phyloP scores from a whole-genome alignment of 2,888 invertebrate genomes.

The Ornithoptera priamus region DNA sequence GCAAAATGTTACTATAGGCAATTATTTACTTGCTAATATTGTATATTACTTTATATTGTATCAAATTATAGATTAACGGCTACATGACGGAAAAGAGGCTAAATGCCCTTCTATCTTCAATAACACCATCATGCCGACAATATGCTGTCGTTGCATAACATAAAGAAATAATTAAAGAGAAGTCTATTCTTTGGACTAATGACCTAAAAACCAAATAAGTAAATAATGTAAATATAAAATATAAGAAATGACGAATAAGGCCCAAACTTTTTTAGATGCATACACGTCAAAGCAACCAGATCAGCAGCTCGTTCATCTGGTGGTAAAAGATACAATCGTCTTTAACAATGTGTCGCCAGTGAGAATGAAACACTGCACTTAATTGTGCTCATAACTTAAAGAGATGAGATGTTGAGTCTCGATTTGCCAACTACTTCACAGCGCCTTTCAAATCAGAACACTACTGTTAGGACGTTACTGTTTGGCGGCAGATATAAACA shows the following conservation, averaged over 20 bases:
- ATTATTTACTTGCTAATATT: not conserved
- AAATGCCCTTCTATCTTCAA: not conserved
- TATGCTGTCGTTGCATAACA: not conserved
- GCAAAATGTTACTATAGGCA: not conserved
- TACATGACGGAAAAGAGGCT: not conserved
- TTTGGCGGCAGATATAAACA: too few relatives aligned
- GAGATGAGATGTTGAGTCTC: too few relatives aligned
- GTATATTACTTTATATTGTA: not conserved
- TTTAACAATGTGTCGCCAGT: too few relatives aligned
- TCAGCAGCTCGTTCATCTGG: too few relatives aligned
- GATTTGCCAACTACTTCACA: too few relatives aligned
- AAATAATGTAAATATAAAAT: not conserved
- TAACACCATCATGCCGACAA: not conserved
- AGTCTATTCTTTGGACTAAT: not conserved
- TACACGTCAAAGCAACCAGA: too few relatives aligned
- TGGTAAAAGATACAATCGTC: too few relatives aligned
- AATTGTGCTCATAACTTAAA: too few relatives aligned
- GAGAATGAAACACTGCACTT: too few relatives aligned
- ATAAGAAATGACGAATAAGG: not conserved
- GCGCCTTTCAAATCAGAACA: too few relatives aligned
- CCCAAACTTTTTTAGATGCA: too few relatives aligned
- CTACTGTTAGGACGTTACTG: too few relatives aligned
- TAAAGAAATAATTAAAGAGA: not conserved
- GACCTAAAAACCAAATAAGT: not conserved
- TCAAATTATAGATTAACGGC: not conserved